Evolutionary conservation across 1,140 invertebrate species (phyloP).

Genomic region (Stegodyphus dumicola): DNA sequence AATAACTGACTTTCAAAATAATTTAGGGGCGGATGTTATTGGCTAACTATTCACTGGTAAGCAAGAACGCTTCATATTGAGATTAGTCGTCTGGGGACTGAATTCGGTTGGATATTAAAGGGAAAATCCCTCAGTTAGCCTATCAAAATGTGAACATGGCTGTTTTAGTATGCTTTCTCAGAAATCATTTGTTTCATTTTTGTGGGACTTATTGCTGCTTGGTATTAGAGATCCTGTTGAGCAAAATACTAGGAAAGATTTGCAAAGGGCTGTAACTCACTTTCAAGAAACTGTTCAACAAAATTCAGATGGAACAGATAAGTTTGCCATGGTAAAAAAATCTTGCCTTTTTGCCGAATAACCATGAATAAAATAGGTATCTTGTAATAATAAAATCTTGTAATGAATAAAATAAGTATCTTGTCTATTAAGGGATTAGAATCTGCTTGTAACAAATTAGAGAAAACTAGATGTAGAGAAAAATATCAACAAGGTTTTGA

Average conservation of each 20-base stretch:
- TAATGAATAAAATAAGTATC: too few species aligned
- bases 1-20: too few species aligned
- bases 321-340: not conserved
- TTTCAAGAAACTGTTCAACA: conserved; percentile 17
- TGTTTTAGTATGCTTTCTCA: conserved; percentile 17
- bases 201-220: conserved; percentile 20
- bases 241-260: not conserved
- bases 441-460: conserved; percentile 11
- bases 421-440: conserved; percentile 1
- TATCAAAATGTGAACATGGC: conserved; percentile 4
- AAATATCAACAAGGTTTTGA: conserved; percentile 15
- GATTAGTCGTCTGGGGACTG: not conserved
- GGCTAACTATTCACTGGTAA: conserved; percentile 20
- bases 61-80: not conserved
- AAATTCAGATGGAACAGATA: conserved; percentile 3
- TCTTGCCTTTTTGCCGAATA: not conserved
- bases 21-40: conserved; percentile 6
- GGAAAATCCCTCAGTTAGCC: conserved; percentile 5
- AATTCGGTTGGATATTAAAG: conserved; percentile 17
- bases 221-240: not conserved
- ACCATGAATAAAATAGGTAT: too few species aligned
- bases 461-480: conserved; percentile 23
- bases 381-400: too few species aligned
- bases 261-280: not conserved
- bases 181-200: not conserved